Evolutionary conservation across 2,797 vertebrate species (phyloP).

Genomic region (Moxostoma hubbsi): DNA sequence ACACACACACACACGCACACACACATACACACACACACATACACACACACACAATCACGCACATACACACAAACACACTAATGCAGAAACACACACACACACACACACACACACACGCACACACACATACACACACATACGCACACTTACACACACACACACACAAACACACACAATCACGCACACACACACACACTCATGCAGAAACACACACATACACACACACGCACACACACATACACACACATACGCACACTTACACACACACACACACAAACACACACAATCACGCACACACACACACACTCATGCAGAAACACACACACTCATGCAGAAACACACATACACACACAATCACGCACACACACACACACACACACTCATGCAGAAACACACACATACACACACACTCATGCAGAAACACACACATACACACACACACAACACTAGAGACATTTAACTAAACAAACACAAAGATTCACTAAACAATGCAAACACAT

Average conservation of each 20-base stretch:
- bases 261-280: constrained; percentile 57
- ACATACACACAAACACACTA: constrained; percentile 58
- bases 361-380: constrained; percentile 59
- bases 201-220: too few species aligned
- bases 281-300: too few species aligned
- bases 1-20: constrained; percentile 57
- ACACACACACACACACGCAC: constrained; percentile 52
- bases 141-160: too few species aligned
- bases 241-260: too few species aligned
- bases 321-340: constrained; percentile 61
- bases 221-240: constrained; percentile 61
- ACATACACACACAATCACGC: constrained; percentile 53
- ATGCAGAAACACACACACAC: constrained; percentile 60
- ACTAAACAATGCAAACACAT: constrained; percentile 45
- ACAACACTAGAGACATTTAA: constrained; percentile 40
- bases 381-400: constrained; percentile 26
- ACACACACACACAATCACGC: constrained; percentile 51
- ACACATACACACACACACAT: constrained; percentile 57
- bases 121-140: constrained; percentile 54
- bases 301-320: constrained; percentile 31
- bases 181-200: constrained; percentile 52
- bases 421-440: constrained; percentile 57
- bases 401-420: constrained; percentile 56
- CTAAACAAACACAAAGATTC: constrained; percentile 42
- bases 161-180: constrained; percentile 60